These are phyloP conservation scores for Lagria hirta DNA, from an alignment of 2,888 invertebrate genomes.

Conservation along the genomic window DNA sequence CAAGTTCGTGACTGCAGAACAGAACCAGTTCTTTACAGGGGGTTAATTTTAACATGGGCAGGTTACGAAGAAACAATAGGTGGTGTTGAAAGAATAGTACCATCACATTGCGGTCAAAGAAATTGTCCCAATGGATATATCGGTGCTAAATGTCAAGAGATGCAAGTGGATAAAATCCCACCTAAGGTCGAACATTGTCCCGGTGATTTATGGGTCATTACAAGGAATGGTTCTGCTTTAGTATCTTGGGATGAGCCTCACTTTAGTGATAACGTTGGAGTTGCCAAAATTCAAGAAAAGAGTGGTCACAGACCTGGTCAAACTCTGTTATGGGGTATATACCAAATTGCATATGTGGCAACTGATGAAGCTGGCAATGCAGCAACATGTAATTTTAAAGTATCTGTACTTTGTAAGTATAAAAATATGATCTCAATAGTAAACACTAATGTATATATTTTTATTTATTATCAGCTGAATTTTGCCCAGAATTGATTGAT, in stretches of 20 bases:
- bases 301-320: conserved; percentile 87
- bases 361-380: conserved; percentile 90
- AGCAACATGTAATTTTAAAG: conserved; percentile 88
- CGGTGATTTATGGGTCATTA: conserved; percentile 91
- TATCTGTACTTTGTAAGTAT: conserved; percentile 80
- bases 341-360: conserved; percentile 91
- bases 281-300: conserved; percentile 77
- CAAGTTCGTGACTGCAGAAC: conserved; percentile 92
- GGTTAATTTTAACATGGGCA: conserved; percentile 87
- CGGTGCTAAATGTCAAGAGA: conserved; percentile 81
- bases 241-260: conserved; percentile 92
- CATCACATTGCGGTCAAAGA: conserved; percentile 88
- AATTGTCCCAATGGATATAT: conserved; percentile 86
- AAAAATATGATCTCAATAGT: too few relatives aligned
- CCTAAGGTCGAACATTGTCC: conserved; percentile 90
- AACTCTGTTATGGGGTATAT: conserved; percentile 87
- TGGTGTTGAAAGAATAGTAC: conserved; percentile 87
- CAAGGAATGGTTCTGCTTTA: conserved; percentile 85
- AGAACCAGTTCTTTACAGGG: conserved; percentile 85
- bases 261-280: conserved; percentile 86
- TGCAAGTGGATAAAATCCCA: conserved; percentile 62
- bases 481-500: conserved; percentile 85
- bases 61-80: conserved; percentile 88
- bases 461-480: conserved; percentile 66
- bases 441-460: too few relatives aligned